Conservation (phyloP, 2,888 invertebrate species). For the Drosophila basisetae region DNA sequence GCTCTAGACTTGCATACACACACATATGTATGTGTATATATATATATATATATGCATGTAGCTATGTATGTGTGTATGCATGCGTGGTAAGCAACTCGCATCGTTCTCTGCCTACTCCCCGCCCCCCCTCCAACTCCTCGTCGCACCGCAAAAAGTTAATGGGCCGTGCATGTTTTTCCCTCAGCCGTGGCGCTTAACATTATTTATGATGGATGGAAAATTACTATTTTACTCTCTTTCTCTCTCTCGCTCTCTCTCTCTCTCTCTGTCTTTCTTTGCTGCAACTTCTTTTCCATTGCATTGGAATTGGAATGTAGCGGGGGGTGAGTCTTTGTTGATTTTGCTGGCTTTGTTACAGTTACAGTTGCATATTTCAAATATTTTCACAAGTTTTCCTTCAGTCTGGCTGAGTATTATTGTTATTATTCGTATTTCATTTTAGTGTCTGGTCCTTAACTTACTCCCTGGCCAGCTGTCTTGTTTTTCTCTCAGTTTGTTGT, state of each 20-base stretch:
- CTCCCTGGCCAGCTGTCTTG: constrained; percentile 15
- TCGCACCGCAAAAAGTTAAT: constrained; percentile 82
- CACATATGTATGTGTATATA: neutral
- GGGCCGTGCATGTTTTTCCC: constrained; percentile 85
- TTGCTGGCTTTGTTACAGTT: constrained; percentile 45
- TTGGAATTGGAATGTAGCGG: neutral
- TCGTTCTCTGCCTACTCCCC: constrained; percentile 21
- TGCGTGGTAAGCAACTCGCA: constrained; percentile 35
- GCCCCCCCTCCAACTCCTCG: constrained; percentile 11
- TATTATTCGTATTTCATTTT: neutral
- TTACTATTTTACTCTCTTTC: constrained; percentile 61
- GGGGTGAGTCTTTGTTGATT: constrained; percentile 5
- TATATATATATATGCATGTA: neutral
- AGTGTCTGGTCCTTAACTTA: neutral
- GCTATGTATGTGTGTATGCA: neutral
- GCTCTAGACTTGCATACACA: constrained; percentile 29
- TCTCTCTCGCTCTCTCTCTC: constrained; percentile 15
- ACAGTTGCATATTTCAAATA: constrained; percentile 62
- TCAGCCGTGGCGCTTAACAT: constrained; percentile 85
- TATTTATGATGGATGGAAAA: constrained; percentile 84
- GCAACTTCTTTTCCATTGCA: constrained; percentile 61
- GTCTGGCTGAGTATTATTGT: constrained; percentile 18
- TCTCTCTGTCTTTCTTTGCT: constrained; percentile 21
- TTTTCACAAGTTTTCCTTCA: constrained; percentile 50
- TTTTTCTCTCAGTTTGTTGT: constrained; percentile 40